Evolutionary conservation across 2,113 vertebrate species (phyloP).

Genomic region (Hippocampus mohnikei): DNA sequence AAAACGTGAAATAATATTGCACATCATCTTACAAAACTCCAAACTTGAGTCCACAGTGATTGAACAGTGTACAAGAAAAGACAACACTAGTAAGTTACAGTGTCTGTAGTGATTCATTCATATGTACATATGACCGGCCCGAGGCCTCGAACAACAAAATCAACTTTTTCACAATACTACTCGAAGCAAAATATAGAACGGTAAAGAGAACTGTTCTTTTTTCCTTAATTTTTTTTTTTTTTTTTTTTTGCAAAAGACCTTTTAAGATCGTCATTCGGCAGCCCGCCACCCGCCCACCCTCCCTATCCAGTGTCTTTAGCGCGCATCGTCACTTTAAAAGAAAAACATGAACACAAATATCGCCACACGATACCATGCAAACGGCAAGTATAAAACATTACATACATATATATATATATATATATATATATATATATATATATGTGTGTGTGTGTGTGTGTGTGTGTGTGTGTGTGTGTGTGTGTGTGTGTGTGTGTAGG

Average conservation of each 20-base stretch:
- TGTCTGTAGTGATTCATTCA: slow-evolving; percentile 48
- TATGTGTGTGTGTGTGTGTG: background rate
- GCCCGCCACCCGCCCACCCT: background rate
- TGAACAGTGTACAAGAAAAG: slow-evolving; percentile 70
- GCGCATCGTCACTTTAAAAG: slow-evolving; percentile 58
- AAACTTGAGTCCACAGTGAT: slow-evolving; percentile 68
- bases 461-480: too few species aligned
- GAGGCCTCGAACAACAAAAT: slow-evolving; percentile 45
- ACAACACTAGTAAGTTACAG: slow-evolving; percentile 64
- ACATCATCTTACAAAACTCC: slow-evolving; percentile 68
- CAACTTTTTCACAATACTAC: slow-evolving; percentile 55
- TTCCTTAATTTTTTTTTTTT: slow-evolving; percentile 23
- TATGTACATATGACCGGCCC: slow-evolving; percentile 43
- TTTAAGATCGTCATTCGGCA: slow-evolving; percentile 41
- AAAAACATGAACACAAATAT: slow-evolving; percentile 71
- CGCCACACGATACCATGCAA: slow-evolving; percentile 75
- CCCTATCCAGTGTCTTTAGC: background rate
- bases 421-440: too few species aligned
- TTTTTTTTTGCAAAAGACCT: slow-evolving; percentile 55
- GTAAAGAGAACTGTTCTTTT: slow-evolving; percentile 52
- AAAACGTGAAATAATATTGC: slow-evolving; percentile 67
- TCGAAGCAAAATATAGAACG: slow-evolving; percentile 64
- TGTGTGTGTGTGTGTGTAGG: background rate
- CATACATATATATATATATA: too few species aligned
- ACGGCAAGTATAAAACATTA: slow-evolving; percentile 71